Base-by-base conservation (phyloP, 2,797 vertebrate genomes). In the Pangasius macronema region DNA sequence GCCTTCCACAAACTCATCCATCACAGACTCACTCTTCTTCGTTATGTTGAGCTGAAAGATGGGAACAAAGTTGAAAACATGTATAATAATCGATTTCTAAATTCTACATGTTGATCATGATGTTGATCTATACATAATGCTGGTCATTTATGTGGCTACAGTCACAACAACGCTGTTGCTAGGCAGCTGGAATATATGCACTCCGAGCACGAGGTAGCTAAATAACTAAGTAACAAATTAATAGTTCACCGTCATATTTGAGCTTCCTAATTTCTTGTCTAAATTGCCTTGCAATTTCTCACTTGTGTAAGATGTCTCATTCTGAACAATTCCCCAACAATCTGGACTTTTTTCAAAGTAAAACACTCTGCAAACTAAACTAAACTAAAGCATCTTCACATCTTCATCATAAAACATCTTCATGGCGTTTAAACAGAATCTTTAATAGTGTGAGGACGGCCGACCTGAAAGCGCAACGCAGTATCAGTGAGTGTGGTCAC, bases 1-100 rank as follows among this genome's bases (percentile, higher is more conserved):
- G 2, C 98, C 98, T 88, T 99, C 99, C 79, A 96, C 94, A 91
- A 99, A 99, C 49, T 98, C 99, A 0, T 96, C 97, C 89, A 99
- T 94, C 89, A 99, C 96, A 70, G 97, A 95, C 94, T 98, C 98
- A 2, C 96, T 97, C 88, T 59, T 96, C 94, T 99, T 99, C 39
- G 97, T 97, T 93, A 98, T 97, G 94, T 99, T 99, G 91, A 99
- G 95, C 99, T 99, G 94, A 72, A 61, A 72, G 75, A 84, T n/a
- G 53, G 27, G 24, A 73, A 68, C 89, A 76, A 4, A 80, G 14
- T 90, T 22, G 36, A 49, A 57, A 82, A 24, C 10, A 27, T 24
- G 5, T 16, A 46, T 3, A 61, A 61, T 16, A n/a, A 27, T 36
- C 20, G 2, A 1, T 33, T 53, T 55, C 33, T 27, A 9, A 22